Conservation (phyloP, 2,113 vertebrate genomes). For the Noctilio leporinus region DNA sequence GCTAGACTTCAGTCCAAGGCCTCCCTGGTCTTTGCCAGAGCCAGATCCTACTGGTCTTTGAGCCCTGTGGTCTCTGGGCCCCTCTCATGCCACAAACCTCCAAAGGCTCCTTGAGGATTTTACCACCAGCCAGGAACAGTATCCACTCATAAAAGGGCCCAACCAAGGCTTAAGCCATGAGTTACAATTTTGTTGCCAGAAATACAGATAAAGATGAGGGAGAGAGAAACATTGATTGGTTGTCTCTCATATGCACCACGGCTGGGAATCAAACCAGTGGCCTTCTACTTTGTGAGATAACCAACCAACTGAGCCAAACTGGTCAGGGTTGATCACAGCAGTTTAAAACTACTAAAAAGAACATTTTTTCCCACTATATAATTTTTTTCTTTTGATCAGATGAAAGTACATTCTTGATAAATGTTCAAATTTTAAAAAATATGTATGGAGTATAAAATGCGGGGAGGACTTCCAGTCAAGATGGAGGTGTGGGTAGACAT, state of each 20-base stretch:
- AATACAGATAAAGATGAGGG: not conserved
- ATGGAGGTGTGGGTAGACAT: no score
- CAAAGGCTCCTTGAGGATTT: not conserved
- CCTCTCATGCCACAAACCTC: not conserved
- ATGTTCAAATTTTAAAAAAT: not conserved
- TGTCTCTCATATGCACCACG: no score
- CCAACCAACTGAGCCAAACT: no score
- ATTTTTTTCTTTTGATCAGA: not conserved
- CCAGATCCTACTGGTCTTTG: not conserved
- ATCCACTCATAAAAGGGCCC: not conserved
- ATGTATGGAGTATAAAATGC: no score
- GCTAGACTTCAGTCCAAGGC: not conserved
- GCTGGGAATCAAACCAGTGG: no score
- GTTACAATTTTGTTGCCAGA: not conserved
- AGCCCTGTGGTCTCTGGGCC: not conserved
- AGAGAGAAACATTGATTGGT: no score
- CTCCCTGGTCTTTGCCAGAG: not conserved
- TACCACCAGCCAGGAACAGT: not conserved
- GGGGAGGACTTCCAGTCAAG: no score
- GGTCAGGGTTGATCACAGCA: no score
- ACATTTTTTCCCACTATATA: not conserved
- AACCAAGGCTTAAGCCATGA: not conserved
- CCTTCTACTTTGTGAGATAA: no score
- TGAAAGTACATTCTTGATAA: not conserved
- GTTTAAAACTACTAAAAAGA: not conserved